Conservation (phyloP, 2,888 invertebrate species). For the Clusia tigrina region DNA sequence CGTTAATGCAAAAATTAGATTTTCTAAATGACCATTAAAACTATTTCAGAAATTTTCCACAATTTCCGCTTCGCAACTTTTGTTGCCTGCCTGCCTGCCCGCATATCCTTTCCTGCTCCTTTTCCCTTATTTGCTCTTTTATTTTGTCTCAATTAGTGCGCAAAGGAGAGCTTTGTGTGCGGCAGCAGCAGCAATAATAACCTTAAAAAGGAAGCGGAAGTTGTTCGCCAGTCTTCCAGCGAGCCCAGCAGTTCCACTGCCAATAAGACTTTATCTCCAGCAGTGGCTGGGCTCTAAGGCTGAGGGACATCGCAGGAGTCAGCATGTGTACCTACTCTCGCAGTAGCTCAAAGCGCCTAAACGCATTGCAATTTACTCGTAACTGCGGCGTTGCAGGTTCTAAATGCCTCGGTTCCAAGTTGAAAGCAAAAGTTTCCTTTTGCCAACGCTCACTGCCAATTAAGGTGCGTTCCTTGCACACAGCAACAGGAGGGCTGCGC, state of each 20-base stretch:
- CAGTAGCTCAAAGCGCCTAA: no score
- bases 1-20: neutral
- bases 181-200: neutral
- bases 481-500: no score
- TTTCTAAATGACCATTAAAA: constrained; percentile 23
- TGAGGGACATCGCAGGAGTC: no score
- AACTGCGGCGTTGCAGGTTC: no score
- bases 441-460: no score
- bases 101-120: neutral
- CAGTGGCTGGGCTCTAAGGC: neutral
- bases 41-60: constrained; percentile 18
- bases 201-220: constrained; percentile 3
- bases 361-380: no score
- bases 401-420: no score
- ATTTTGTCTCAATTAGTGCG: constrained; percentile 18
- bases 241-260: neutral
- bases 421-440: no score
- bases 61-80: constrained; percentile 22
- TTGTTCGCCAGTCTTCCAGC: neutral
- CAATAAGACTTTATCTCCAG: neutral
- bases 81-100: neutral
- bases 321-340: no score
- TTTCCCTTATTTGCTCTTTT: no score
- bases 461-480: no score
- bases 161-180: neutral